Conservation (phyloP, 2,888 invertebrate genomes). For the Pammene aurita region DNA sequence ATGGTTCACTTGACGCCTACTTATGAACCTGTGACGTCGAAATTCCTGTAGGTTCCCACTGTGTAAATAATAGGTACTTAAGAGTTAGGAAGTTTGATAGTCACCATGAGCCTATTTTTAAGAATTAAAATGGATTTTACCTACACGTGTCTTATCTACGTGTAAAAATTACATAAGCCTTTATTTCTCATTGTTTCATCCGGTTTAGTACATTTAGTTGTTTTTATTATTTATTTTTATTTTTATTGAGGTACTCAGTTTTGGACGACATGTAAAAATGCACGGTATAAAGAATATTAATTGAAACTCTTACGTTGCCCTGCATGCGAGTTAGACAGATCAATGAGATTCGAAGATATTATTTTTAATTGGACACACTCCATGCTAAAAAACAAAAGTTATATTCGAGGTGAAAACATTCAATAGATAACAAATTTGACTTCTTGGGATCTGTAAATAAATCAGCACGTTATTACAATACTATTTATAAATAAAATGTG, state of each 20-base stretch:
- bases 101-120: neutral
- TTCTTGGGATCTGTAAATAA: neutral
- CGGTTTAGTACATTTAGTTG: no score
- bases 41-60: slow-evolving; percentile 29
- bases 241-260: no score
- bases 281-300: neutral
- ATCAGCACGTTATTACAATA: neutral
- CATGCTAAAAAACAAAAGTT: neutral
- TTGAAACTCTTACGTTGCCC: neutral
- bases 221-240: no score
- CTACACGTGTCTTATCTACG: neutral
- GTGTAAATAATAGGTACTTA: slow-evolving; percentile 6
- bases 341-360: no score
- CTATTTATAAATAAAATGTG: neutral
- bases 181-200: no score
- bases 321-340: no score
- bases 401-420: neutral
- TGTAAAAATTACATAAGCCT: no score
- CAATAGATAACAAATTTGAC: neutral
- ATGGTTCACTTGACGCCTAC: neutral
- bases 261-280: no score
- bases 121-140: neutral
- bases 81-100: slow-evolving; percentile 6
- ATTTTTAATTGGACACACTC: no score
- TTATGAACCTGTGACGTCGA: slow-evolving; percentile 15